Evolutionary conservation across 2,888 invertebrate genomes (phyloP).

Genomic region (Omphaloscelis lunosa): DNA sequence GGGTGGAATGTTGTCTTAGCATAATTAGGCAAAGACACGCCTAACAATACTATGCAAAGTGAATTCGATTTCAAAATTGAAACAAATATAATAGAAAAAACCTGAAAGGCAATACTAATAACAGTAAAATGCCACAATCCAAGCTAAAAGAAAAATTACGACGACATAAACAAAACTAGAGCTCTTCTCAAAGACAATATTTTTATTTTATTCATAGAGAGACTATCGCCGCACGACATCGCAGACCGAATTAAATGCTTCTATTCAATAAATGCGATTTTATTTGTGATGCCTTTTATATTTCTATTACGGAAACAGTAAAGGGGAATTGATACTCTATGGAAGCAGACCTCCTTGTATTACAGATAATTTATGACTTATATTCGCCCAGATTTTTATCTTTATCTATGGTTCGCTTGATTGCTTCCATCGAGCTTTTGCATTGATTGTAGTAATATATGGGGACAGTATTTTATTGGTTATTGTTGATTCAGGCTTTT

Average conservation of each 20-base stretch:
- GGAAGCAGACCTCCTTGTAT: constrained; percentile 71
- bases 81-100: not conserved
- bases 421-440: constrained; percentile 70
- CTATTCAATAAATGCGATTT: constrained; percentile 85
- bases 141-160: constrained; percentile 31
- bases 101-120: not conserved
- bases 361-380: constrained; percentile 82
- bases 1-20: not conserved
- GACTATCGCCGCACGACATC: constrained; percentile 75
- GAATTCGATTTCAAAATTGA: not conserved
- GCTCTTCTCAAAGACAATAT: constrained; percentile 72
- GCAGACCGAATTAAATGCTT: constrained; percentile 76
- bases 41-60: not conserved
- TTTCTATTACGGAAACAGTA: constrained; percentile 83
- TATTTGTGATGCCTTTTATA: constrained; percentile 82
- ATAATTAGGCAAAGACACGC: not conserved
- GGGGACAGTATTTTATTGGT: constrained; percentile 53
- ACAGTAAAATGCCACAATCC: constrained; percentile 19
- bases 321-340: constrained; percentile 79
- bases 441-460: constrained; percentile 67
- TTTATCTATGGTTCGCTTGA: constrained; percentile 80
- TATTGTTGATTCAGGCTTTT: constrained; percentile 43
- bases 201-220: constrained; percentile 83
- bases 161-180: constrained; percentile 50
- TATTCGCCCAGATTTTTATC: constrained; percentile 83